These are phyloP conservation scores for Andrena camellia DNA, from an alignment of 2,888 invertebrate species.

Conservation along the genomic window DNA sequence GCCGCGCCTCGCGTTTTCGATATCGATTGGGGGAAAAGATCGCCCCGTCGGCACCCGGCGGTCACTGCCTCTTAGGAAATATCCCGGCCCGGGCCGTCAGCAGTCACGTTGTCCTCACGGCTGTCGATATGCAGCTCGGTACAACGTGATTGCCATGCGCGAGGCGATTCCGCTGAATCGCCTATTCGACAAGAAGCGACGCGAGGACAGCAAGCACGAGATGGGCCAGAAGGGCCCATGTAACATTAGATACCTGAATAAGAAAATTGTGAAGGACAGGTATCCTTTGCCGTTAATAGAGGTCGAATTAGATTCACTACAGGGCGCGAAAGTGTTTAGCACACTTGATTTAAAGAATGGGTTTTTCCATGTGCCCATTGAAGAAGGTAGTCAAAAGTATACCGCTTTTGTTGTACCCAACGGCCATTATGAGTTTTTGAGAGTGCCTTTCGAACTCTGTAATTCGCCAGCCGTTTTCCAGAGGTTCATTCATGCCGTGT, in stretches of 20 bases:
- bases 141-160: too few species aligned
- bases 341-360: slow-evolving; percentile 30
- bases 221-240: too few species aligned
- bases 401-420: slow-evolving; percentile 8
- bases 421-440: slow-evolving; percentile 18
- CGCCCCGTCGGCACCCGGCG: too few species aligned
- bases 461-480: slow-evolving; percentile 22
- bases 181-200: too few species aligned
- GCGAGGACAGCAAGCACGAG: too few species aligned
- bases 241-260: slow-evolving; percentile 14
- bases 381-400: slow-evolving; percentile 5
- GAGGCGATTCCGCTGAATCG: too few species aligned
- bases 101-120: too few species aligned
- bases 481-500: slow-evolving; percentile 6
- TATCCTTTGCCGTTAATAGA: slow-evolving; percentile 51
- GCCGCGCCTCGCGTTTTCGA: too few species aligned
- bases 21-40: too few species aligned
- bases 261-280: slow-evolving; percentile 35
- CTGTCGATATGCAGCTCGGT: too few species aligned
- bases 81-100: too few species aligned
- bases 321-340: slow-evolving; percentile 25
- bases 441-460: slow-evolving; percentile 6
- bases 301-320: slow-evolving; percentile 33
- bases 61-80: too few species aligned
- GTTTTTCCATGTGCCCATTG: slow-evolving; percentile 22